Base-by-base conservation (phyloP, 2,888 invertebrate genomes). In the Petrolisthes cinctipes region DNA sequence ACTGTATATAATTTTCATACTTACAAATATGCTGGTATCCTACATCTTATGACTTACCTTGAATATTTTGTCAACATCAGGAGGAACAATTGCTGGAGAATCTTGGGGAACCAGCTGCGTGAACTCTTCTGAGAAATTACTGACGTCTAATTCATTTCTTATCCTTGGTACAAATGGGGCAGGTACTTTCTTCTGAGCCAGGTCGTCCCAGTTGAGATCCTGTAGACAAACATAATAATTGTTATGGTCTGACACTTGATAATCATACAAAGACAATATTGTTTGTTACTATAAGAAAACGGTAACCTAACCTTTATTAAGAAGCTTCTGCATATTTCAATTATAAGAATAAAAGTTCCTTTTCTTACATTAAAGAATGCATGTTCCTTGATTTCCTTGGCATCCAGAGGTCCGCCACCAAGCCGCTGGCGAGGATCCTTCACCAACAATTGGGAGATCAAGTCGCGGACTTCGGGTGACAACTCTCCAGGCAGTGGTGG, bases 121-220 rank as follows among this genome's bases (percentile, higher is more conserved):
- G 93, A 99, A 99, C 94, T 99, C 99, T 91, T 97, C 97, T 78
- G 98, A 97, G 93, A 99, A 99, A 94, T 99, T 98, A 92, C 97
- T 97, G 17, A 97, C 97, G 93, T 99, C 99, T 90, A 97, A 94
- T 93, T 98, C 97, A 93, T 96, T 93, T 83, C 95, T 91, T 90
- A 99, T 96, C 87, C 95, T 94, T n/a, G 99, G 99, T 91, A 96
- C 95, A 94, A 98, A 98, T 1, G 98, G 98, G 0, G 99, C 97
- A 17, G 95, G 93, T 87, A 97, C 94, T 91, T 95, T 95, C 92
- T 97, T 96, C 0, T 94, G 94, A 1, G 96, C 95, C 82, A 99
- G 94, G 83, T 96, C 95, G 20, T 95, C 94, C 99, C 99, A 99
- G 93, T 97, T 95, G 57, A 98, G 17, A 56, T 37, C 85, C 88